These are phyloP conservation scores for Andrena praecox DNA, from an alignment of 2,888 invertebrate genomes.

Conservation along the genomic window DNA sequence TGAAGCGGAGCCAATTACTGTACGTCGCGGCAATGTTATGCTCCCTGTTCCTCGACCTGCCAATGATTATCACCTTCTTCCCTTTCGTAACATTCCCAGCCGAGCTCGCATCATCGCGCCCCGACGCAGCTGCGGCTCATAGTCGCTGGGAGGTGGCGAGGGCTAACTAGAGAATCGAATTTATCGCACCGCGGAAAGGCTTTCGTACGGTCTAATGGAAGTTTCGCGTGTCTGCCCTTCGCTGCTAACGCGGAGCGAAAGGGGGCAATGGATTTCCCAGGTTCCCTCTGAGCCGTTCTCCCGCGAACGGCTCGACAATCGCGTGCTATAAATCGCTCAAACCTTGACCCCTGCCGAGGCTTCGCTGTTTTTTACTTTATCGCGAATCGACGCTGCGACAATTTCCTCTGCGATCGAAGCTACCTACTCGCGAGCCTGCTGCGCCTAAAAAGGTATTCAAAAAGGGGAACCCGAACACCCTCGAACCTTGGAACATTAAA, in stretches of 20 bases:
- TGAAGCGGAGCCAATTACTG: constrained; percentile 64
- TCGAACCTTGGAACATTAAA: background rate
- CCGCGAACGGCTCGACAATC: constrained; percentile 8
- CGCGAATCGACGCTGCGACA: constrained; percentile 18
- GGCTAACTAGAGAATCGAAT: background rate
- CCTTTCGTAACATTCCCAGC: background rate
- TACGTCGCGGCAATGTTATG: constrained; percentile 43
- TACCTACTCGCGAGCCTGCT: constrained; percentile 1
- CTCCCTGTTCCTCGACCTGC: constrained; percentile 14
- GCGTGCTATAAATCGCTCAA: constrained; percentile 21
- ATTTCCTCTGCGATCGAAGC: constrained; percentile 4
- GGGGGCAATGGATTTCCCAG: constrained; percentile 32
- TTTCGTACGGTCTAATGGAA: constrained; percentile 21
- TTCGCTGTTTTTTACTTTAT: background rate
- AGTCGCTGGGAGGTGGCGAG: background rate
- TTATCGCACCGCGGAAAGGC: background rate
- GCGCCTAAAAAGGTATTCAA: background rate
- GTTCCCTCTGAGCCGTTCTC: background rate
- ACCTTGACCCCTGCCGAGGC: constrained; percentile 43
- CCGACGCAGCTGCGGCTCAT: background rate
- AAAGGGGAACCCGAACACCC: no score
- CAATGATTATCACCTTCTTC: constrained; percentile 12
- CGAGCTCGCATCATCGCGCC: no score
- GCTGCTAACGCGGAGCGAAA: constrained; percentile 5
- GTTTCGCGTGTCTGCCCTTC: constrained; percentile 46